Base-by-base conservation (phyloP, 2,113 vertebrate genomes). In the Orthonyx spaldingii region DNA sequence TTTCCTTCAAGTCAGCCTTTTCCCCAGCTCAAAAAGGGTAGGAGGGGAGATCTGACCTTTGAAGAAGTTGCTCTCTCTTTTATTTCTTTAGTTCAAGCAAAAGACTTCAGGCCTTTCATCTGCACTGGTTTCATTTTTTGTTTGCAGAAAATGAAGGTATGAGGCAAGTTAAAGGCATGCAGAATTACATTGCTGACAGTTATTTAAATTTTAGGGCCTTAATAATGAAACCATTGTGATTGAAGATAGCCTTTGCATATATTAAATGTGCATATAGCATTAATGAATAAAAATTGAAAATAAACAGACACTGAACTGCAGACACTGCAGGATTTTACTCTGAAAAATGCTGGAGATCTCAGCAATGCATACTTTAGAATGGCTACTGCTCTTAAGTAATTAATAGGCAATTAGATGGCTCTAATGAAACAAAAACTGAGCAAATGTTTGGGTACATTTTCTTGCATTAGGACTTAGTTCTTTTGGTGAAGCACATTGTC, bases 381-480 rank as follows among this genome's bases (percentile, higher is more conserved):
- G 52, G 74, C n/a, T 92, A 85, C 70, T 94, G 30, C 39, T 93
- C 26, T 96, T 93, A 90, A 92, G 63, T 78, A 96, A 95, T 90
- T 90, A 96, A 82, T 88, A 75, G 94, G 63, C 87, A 96, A 96
- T 96, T 93, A 95, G 27, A 72, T 94, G 20, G 7, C 14, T 57
- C 70, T 66, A 93, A 91, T 87, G 65, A 95, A 94, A 84, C 84
- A 56, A 96, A 97, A 97, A 87, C 93, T 94, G 37, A 94, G 41
- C 49, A 74, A 91, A 94, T 90, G 44, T 92, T 57, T 85, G 12
- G 77, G 56, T 71, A 79, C 39, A 77, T 95, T 95, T 84, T 91
- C 52, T 95, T 84, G 91, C 32, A 80, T 77, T 93, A 72, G 60
- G 91, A 84, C 5, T 27, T 82, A 93, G 93, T 69, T 91, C 27